These are phyloP conservation scores for Clarias batrachus DNA, from an alignment of 2,113 vertebrate species.

Conservation along the genomic window DNA sequence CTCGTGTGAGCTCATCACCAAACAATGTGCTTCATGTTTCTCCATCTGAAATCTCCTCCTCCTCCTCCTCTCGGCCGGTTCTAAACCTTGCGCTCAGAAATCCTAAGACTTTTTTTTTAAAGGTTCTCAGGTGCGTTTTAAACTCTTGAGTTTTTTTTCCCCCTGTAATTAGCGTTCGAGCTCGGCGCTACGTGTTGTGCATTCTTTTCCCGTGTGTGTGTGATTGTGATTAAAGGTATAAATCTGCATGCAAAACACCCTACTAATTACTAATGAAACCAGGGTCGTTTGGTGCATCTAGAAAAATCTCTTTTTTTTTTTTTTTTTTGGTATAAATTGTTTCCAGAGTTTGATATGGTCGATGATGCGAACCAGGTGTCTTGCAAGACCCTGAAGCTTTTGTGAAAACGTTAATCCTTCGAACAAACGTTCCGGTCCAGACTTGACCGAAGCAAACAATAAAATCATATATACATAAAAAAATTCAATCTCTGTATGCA, in stretches of 20 bases:
- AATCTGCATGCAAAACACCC: neutral
- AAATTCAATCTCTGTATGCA: neutral
- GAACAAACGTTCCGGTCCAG: neutral
- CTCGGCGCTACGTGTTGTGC: neutral
- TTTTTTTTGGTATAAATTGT: neutral
- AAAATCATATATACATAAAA: no score
- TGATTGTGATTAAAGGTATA: constrained; percentile 1
- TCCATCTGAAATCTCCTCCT: constrained; percentile 70
- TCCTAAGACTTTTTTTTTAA: neutral
- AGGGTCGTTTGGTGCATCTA: constrained; percentile 1
- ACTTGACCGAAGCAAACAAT: no score
- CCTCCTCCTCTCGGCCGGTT: constrained; percentile 51
- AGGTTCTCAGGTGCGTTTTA: neutral
- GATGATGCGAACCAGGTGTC: constrained; percentile 12
- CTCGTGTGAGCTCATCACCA: constrained; percentile 75
- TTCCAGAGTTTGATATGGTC: constrained; percentile 22
- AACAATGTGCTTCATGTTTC: constrained; percentile 78
- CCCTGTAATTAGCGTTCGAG: neutral
- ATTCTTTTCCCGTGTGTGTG: neutral
- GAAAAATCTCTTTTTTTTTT: neutral
- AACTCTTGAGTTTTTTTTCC: neutral
- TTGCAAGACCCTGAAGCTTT: neutral
- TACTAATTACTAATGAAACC: constrained; percentile 1
- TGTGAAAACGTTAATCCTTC: neutral
- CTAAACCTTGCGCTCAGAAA: constrained; percentile 49